phyloP scores from a whole-genome alignment of 1,140 invertebrate genomes.

The Drosophila nikananu region DNA sequence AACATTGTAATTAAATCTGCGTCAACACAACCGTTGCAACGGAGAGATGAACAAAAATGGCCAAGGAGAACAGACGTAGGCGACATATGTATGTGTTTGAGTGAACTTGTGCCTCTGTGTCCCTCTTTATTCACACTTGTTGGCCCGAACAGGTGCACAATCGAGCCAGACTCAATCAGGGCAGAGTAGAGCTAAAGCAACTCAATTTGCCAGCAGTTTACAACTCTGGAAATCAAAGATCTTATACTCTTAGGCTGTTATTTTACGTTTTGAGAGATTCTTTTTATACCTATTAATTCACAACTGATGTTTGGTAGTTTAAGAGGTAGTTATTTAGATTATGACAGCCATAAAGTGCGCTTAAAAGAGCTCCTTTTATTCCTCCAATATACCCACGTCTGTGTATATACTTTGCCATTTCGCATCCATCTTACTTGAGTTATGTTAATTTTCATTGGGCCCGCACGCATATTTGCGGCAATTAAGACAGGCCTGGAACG shows the following conservation, averaged over 20 bases:
- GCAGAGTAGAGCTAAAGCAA: background rate
- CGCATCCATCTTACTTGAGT: constrained; percentile 47
- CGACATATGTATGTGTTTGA: constrained; percentile 14
- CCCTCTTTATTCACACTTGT: constrained; percentile 38
- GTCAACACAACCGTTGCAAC: constrained; percentile 66
- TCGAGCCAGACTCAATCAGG: constrained; percentile 3
- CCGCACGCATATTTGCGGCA: constrained; percentile 63
- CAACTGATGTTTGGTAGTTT: background rate
- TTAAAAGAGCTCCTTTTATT: background rate
- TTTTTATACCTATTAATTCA: background rate
- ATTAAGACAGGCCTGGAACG: constrained; percentile 48
- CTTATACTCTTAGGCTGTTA: background rate
- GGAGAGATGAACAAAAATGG: constrained; percentile 5
- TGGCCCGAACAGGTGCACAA: constrained; percentile 26
- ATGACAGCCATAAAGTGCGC: background rate
- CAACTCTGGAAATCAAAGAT: background rate
- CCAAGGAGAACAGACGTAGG: constrained; percentile 18
- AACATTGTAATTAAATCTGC: constrained; percentile 82
- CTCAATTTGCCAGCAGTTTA: background rate
- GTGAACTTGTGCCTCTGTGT: constrained; percentile 16
- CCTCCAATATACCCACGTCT: no score
- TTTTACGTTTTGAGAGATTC: background rate
- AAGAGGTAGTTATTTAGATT: background rate
- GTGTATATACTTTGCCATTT: background rate
- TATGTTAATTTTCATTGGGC: constrained; percentile 44